These are phyloP conservation scores for Redunca redunca DNA, from an alignment of 2,113 vertebrate species.

Conservation along the genomic window DNA sequence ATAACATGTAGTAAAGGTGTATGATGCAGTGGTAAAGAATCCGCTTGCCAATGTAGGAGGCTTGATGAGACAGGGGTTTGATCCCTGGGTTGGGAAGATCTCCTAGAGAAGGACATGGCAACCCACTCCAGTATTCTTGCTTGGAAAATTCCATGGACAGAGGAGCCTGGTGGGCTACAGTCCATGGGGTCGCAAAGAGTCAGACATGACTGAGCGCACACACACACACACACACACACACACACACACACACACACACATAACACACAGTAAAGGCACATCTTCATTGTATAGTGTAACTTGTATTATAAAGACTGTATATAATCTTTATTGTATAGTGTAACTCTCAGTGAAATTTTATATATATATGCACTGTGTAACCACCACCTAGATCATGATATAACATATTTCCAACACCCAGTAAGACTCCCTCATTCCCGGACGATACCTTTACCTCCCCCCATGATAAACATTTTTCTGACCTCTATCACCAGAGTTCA, in stretches of 20 bases:
- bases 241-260: neutral
- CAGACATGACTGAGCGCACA: neutral
- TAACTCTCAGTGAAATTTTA: neutral
- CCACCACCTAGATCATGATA: neutral
- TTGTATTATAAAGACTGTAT: neutral
- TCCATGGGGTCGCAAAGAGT: neutral
- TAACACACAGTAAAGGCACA: neutral
- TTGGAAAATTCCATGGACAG: neutral
- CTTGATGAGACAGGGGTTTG: neutral
- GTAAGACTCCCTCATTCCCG: neutral
- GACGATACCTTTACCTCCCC: neutral
- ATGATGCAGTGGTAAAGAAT: neutral
- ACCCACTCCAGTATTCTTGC: neutral
- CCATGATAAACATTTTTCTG: neutral
- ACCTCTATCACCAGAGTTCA: neutral
- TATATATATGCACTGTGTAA: neutral
- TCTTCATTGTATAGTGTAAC: neutral
- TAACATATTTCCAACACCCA: neutral
- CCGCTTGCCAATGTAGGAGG: rapidly evolving
- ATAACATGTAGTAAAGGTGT: neutral
- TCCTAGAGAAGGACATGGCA: neutral
- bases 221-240: neutral
- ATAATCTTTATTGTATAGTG: neutral
- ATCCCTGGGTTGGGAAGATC: neutral
- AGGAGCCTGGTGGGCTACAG: neutral